Evolutionary conservation across 2,797 vertebrate species (phyloP).

Genomic region (Rousettus madagascariensis): DNA sequence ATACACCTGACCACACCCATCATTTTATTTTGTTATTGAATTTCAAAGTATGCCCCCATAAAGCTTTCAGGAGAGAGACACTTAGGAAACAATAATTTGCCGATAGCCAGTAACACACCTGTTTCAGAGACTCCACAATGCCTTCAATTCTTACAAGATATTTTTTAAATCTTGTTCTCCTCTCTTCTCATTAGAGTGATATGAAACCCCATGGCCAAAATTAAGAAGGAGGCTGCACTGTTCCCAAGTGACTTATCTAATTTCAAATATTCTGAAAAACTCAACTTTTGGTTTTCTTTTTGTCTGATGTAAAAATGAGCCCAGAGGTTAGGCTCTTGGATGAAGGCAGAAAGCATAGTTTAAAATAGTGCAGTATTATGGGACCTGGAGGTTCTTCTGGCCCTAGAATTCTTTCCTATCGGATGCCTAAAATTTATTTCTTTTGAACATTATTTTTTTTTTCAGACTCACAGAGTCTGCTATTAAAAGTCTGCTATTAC

Average conservation of each 20-base stretch:
- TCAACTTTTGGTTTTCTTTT: neutral
- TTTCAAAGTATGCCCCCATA: neutral
- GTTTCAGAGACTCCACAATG: neutral
- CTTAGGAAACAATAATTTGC: neutral
- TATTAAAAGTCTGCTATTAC: neutral
- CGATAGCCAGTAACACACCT: neutral
- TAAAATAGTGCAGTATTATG: neutral
- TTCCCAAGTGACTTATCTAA: conserved; percentile 19
- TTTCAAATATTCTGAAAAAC: conserved; percentile 6
- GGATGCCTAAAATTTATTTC: neutral
- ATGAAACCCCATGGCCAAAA: conserved; percentile 22
- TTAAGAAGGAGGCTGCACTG: neutral
- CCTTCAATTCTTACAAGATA: conserved; percentile 49
- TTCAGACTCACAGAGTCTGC: neutral
- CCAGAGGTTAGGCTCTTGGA: neutral
- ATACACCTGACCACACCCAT: neutral
- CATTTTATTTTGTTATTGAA: conserved; percentile 44
- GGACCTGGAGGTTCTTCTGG: neutral
- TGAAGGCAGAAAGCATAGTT: neutral
- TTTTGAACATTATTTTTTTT: conserved; percentile 8
- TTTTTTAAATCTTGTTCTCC: neutral
- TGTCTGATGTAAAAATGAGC: neutral
- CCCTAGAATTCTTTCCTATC: neutral
- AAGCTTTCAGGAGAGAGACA: conserved; percentile 16
- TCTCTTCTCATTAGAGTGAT: neutral